A percentile compares a stretch with the other conserved stretches of the same genome.
These are phyloP conservation scores for Oncorhynchus gorbuscha DNA, from an alignment of 2,113 vertebrate species.

Conservation along the genomic window DNA sequence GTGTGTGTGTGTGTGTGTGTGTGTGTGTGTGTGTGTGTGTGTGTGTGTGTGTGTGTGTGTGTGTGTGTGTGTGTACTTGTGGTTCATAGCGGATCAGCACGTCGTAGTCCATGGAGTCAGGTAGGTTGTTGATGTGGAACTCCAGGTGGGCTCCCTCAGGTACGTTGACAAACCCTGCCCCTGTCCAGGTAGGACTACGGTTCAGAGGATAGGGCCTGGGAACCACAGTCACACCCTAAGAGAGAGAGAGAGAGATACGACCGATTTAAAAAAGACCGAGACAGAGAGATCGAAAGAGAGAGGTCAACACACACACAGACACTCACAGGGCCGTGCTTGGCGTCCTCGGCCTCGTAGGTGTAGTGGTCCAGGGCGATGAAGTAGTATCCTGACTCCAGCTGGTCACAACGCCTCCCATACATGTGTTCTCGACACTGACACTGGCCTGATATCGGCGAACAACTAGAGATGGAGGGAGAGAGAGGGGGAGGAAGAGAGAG, in stretches of 20 bases:
- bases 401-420: slow-evolving; percentile 87
- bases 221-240: slow-evolving; percentile 81
- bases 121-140: slow-evolving; percentile 87
- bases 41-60: not conserved
- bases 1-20: too few relatives aligned
- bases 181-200: slow-evolving; percentile 90
- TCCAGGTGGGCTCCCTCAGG: slow-evolving; percentile 87
- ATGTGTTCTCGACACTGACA: slow-evolving; percentile 85
- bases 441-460: slow-evolving; percentile 82
- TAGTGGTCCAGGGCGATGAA: slow-evolving; percentile 92
- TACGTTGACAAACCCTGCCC: slow-evolving; percentile 87
- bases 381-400: slow-evolving; percentile 90
- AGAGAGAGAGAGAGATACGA: not conserved
- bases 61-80: slow-evolving; percentile 73
- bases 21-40: slow-evolving; percentile 13
- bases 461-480: slow-evolving; percentile 68
- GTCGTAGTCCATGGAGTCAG: slow-evolving; percentile 93
- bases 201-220: slow-evolving; percentile 81
- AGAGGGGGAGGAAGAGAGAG: not conserved
- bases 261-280: not conserved
- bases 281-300: not conserved
- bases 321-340: slow-evolving; percentile 84
- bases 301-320: not conserved
- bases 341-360: slow-evolving; percentile 92
- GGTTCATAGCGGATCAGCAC: slow-evolving; percentile 93